A percentile compares a stretch with the other conserved stretches of the same genome.
Evolutionary conservation across 2,888 invertebrate genomes (phyloP).

Genomic region (Lamellibrachia satsuma): DNA sequence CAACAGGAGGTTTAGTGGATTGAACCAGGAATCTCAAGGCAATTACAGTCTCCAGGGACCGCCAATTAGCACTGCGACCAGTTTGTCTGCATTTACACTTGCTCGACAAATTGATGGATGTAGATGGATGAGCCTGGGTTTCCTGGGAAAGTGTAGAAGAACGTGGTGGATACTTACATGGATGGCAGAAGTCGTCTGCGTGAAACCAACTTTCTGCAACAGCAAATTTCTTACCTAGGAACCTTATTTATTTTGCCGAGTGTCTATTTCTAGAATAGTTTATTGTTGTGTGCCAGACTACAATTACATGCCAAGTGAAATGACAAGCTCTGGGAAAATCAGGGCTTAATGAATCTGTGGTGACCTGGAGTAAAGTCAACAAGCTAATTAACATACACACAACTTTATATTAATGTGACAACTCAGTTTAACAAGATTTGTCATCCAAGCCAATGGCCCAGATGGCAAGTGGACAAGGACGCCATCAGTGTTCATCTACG

Average conservation of each 20-base stretch:
- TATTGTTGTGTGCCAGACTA: background rate
- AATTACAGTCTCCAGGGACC: background rate
- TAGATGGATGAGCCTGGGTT: background rate
- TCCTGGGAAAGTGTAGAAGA: background rate
- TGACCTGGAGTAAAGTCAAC: background rate
- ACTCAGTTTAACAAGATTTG: too few species aligned
- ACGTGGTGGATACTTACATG: conserved; percentile 8
- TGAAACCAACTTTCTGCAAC: background rate
- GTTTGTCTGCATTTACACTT: background rate
- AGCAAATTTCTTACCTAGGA: background rate
- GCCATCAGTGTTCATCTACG: too few species aligned
- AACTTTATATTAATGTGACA: too few species aligned
- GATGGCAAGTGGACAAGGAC: too few species aligned
- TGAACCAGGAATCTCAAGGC: background rate
- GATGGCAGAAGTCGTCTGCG: background rate
- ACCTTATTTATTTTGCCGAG: background rate
- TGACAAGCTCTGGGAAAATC: background rate
- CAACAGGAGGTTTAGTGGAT: background rate
- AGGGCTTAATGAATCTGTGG: background rate
- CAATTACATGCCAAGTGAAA: background rate
- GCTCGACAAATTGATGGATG: background rate
- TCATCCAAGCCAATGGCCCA: too few species aligned
- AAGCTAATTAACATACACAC: background rate
- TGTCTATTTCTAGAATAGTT: background rate
- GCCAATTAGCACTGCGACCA: background rate